Base-by-base conservation (phyloP, 2,797 vertebrate genomes). In the Gymnoscopelus microlampas region DNA sequence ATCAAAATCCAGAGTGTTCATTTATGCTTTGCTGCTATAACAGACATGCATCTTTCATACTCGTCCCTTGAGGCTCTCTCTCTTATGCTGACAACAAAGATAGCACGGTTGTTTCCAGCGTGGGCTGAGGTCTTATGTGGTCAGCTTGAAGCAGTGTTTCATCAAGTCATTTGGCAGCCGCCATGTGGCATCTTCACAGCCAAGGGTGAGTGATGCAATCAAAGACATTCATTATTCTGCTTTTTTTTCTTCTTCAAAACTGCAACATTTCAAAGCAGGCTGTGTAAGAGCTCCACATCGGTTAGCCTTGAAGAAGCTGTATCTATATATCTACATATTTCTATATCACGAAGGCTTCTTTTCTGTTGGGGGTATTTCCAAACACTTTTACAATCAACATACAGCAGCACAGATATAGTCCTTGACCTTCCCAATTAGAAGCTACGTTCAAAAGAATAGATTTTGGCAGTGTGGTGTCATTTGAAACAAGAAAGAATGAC, bases 161-260 rank as follows among this genome's bases (percentile, higher is more conserved):
- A 51, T 24, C 11, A 53, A 3, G 26, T 57, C 32, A 49, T 54
- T 55, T 49, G 14, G 12, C 39, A 44, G 5, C 69, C 14, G 58
- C 48, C 12, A 9, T 44, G 58, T 23, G 47, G 54, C 58, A 53
- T 54, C 55, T 60, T 58, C 63, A 51, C 2, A 47, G 44, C 68
- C 3, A 64, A 4, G 3, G 65, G 14, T 59, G 9, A 12, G 61
- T 65, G 73, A 79, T 66, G 77, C 77, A 79, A 79, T 76, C 61
- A 44, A 19, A 61, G 13, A 8, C 13, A 48, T 39, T 53, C 56
- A 35, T 57, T 63, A 69, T 54, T 76, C 57, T 73, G 68, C 50
- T 35, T 69, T 77, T 61, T 73, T 26, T 66, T 44, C 19, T 71
- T 81, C 55, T 73, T 26, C 19, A 19, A 19, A 79, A 35, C 58